These are phyloP conservation scores for Meiosimyza decipiens DNA, from an alignment of 2,888 invertebrate species.

Conservation along the genomic window DNA sequence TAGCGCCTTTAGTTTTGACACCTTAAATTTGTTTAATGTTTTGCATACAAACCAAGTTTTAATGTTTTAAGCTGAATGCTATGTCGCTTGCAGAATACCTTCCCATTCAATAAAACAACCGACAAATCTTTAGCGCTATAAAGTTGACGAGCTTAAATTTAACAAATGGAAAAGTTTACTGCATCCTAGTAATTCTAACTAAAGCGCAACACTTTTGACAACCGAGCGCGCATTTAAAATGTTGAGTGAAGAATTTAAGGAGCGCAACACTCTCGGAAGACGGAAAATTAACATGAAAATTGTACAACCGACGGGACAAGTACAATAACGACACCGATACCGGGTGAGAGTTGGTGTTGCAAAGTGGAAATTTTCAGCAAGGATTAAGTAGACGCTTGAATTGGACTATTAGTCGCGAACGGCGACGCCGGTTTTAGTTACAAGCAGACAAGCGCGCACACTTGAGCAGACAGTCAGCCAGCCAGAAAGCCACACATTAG, in stretches of 20 bases:
- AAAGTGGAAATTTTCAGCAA: slow-evolving; percentile 37
- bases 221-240: slow-evolving; percentile 12
- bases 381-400: slow-evolving; percentile 57
- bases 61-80: not conserved
- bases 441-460: slow-evolving; percentile 1
- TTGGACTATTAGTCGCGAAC: slow-evolving; percentile 61
- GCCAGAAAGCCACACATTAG: not conserved
- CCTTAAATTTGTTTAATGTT: not conserved
- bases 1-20: no score
- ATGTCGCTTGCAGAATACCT: not conserved
- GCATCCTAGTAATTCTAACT: not conserved
- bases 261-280: slow-evolving; percentile 28
- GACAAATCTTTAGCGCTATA: not conserved
- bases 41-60: not conserved
- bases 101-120: not conserved
- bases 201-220: not conserved
- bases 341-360: not conserved
- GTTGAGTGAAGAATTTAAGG: not conserved
- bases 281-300: slow-evolving; percentile 56
- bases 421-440: no score
- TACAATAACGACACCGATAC: not conserved
- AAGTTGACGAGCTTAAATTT: not conserved
- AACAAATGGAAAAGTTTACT: slow-evolving; percentile 6
- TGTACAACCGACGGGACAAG: slow-evolving; percentile 53
- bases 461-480: not conserved